A percentile compares a stretch with the other conserved stretches of the same genome.
These are phyloP conservation scores for Phaetusa simplex DNA, from an alignment of 2,113 vertebrate genomes.

Conservation along the genomic window DNA sequence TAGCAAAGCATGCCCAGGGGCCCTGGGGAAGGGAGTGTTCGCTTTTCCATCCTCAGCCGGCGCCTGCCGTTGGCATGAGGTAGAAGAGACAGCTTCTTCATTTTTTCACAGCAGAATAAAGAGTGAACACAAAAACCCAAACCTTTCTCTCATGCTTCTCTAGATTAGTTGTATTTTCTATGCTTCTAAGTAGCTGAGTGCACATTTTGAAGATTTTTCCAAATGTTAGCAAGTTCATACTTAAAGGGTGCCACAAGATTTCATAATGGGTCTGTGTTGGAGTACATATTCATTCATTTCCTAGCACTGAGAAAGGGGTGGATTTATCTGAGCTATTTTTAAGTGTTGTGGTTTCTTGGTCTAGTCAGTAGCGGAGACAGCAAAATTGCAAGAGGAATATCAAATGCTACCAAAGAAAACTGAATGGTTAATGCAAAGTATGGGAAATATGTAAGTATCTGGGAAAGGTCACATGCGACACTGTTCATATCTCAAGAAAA, in stretches of 20 bases:
- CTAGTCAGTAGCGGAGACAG: neutral
- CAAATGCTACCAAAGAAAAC: neutral
- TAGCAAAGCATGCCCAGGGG: neutral
- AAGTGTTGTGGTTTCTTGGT: neutral
- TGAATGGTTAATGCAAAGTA: neutral
- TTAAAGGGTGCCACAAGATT: neutral
- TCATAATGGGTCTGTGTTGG: neutral
- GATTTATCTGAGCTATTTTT: neutral
- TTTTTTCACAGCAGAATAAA: neutral
- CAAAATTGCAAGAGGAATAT: neutral
- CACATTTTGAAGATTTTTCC: neutral
- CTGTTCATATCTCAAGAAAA: neutral
- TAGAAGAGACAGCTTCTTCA: neutral
- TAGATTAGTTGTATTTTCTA: neutral
- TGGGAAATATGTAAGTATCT: conserved; percentile 8
- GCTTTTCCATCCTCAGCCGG: neutral
- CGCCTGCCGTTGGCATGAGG: neutral
- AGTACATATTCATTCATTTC: neutral
- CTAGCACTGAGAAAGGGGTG: neutral
- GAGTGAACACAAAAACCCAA: neutral
- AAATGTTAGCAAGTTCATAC: neutral
- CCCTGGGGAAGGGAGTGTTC: neutral
- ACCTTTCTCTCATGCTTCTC: neutral
- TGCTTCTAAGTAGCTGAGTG: neutral
- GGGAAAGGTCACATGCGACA: neutral